Evolutionary conservation across 2,888 invertebrate genomes (phyloP).

Genomic region (Oasisia sp.): DNA sequence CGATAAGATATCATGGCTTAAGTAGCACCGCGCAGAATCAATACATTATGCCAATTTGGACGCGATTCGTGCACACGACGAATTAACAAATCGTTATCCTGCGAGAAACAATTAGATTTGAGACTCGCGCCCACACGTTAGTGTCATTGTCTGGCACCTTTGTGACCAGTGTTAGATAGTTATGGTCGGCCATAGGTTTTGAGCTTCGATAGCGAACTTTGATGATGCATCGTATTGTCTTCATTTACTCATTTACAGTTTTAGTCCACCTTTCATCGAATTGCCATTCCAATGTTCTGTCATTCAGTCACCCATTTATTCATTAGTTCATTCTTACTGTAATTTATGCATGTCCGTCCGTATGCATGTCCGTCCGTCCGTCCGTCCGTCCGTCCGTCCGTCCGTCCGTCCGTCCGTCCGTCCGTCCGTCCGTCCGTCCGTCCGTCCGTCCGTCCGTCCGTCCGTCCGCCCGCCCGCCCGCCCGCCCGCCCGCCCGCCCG

Average conservation of each 20-base stretch:
- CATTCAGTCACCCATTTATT: not conserved
- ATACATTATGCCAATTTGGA: not conserved
- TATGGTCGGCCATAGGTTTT: not conserved
- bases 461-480: not conserved
- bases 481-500: not conserved
- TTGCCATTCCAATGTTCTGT: not conserved
- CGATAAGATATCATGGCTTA: slow-evolving; percentile 1
- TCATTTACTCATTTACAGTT: not conserved
- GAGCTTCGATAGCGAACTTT: not conserved
- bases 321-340: not conserved
- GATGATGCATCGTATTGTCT: not conserved
- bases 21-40: not conserved
- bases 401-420: too few relatives aligned
- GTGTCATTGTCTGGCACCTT: not conserved
- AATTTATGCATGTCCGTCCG: too few relatives aligned
- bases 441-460: not conserved
- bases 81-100: not conserved
- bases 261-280: not conserved
- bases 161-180: not conserved
- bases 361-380: too few relatives aligned
- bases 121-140: not conserved
- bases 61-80: not conserved
- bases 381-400: too few relatives aligned
- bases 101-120: not conserved
- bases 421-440: too few relatives aligned